phyloP scores from a whole-genome alignment of 2,797 vertebrate species.

The Clarias fuscus region DNA sequence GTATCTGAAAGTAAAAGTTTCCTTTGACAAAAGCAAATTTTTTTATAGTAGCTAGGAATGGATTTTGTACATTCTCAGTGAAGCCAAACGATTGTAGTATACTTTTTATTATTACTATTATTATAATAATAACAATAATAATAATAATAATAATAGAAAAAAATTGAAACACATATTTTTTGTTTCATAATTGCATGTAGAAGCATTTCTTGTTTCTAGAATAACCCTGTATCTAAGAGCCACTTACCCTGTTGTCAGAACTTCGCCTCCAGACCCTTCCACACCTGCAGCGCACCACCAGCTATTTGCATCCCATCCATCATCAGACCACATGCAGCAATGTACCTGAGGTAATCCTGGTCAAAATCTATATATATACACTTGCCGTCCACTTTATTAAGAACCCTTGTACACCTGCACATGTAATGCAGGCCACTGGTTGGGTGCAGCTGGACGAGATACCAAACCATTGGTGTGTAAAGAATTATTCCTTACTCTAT shows the following conservation, averaged over 20 bases:
- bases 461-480: background rate
- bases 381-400: no score
- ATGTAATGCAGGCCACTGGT: background rate
- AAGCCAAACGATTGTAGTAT: no score
- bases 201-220: background rate
- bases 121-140: no score
- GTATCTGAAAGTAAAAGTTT: background rate
- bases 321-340: background rate
- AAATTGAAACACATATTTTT: background rate
- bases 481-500: background rate
- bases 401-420: background rate
- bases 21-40: background rate
- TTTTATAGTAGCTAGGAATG: background rate
- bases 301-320: slow-evolving; percentile 1
- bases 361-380: background rate
- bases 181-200: background rate
- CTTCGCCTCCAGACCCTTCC: slow-evolving; percentile 13
- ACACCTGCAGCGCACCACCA: slow-evolving; percentile 33
- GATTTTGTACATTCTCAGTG: background rate
- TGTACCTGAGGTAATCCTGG: background rate
- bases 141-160: no score
- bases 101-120: no score
- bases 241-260: slow-evolving; percentile 18
- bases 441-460: background rate
- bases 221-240: background rate